These are phyloP conservation scores for Micromesistius poutassou DNA, from an alignment of 2,797 vertebrate species.

Conservation along the genomic window DNA sequence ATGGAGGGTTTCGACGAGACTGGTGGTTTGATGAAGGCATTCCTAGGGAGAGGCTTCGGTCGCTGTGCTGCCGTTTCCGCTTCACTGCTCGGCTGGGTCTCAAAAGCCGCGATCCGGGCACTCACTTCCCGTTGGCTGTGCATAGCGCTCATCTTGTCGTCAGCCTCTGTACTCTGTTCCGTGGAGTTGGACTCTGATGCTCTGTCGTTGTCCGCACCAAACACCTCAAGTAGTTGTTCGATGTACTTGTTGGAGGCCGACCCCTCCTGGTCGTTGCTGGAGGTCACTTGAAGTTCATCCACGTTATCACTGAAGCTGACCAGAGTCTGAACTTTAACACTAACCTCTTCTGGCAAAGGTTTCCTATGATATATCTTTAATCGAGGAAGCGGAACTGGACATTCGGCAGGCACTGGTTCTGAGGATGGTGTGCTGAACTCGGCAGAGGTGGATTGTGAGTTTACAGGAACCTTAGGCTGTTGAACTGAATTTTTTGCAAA, in stretches of 20 bases:
- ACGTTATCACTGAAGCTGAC: constrained; percentile 46
- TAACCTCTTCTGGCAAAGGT: constrained; percentile 59
- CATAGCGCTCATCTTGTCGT: constrained; percentile 75
- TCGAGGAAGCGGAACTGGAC: constrained; percentile 86
- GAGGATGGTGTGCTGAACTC: constrained; percentile 50
- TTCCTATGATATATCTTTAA: constrained; percentile 76
- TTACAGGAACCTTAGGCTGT: constrained; percentile 7
- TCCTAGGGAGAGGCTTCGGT: constrained; percentile 78
- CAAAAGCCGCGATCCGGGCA: constrained; percentile 88
- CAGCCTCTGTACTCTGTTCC: constrained; percentile 43
- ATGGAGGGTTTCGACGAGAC: constrained; percentile 79
- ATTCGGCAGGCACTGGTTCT: constrained; percentile 53
- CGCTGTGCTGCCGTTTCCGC: constrained; percentile 60
- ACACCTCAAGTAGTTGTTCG: constrained; percentile 66
- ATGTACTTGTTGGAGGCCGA: constrained; percentile 50
- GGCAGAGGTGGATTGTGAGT: neutral
- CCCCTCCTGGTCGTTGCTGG: constrained; percentile 18
- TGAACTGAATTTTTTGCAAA: neutral
- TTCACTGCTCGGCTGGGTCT: constrained; percentile 75
- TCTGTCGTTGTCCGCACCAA: constrained; percentile 32
- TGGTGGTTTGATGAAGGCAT: constrained; percentile 69
- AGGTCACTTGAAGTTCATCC: constrained; percentile 16
- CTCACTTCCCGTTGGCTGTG: constrained; percentile 79
- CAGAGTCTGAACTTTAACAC: constrained; percentile 53
- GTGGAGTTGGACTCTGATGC: constrained; percentile 24